Evolutionary conservation across 2,113 vertebrate genomes (phyloP).

Genomic region (Blennius ocellaris): DNA sequence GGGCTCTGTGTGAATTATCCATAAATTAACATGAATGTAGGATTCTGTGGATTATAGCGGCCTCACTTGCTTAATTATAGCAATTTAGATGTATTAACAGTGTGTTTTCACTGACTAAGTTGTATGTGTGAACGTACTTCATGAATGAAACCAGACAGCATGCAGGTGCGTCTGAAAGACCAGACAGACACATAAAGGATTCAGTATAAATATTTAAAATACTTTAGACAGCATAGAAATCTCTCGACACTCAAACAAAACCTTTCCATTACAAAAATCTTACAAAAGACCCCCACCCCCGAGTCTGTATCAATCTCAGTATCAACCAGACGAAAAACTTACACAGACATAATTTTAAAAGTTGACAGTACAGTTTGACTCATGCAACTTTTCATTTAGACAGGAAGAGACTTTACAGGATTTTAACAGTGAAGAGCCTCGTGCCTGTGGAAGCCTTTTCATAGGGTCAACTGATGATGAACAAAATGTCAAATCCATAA

Average conservation of each 20-base stretch:
- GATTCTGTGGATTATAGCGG: slow-evolving; percentile 4
- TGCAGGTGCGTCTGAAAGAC: slow-evolving; percentile 47
- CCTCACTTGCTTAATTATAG: slow-evolving; percentile 8
- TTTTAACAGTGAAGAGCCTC: slow-evolving; percentile 70
- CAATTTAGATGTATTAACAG: slow-evolving; percentile 9
- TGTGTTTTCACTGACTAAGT: not conserved
- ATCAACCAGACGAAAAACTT: slow-evolving; percentile 69
- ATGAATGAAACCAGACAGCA: slow-evolving; percentile 36
- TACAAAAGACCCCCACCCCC: slow-evolving; percentile 77
- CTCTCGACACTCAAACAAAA: slow-evolving; percentile 79
- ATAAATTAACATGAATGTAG: slow-evolving; percentile 14
- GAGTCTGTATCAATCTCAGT: slow-evolving; percentile 72
- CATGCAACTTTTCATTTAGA: slow-evolving; percentile 75
- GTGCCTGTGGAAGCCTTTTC: slow-evolving; percentile 60
- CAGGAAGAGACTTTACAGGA: slow-evolving; percentile 51
- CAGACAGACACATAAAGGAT: slow-evolving; percentile 66
- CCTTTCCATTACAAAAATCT: slow-evolving; percentile 80
- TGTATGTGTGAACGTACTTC: not conserved
- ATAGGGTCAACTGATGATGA: slow-evolving; percentile 29
- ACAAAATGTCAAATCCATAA: not conserved
- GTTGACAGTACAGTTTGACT: slow-evolving; percentile 57
- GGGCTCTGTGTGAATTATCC: slow-evolving; percentile 15
- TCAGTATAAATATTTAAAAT: slow-evolving; percentile 86
- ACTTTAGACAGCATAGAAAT: slow-evolving; percentile 86
- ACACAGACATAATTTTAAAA: slow-evolving; percentile 76